phyloP scores from a whole-genome alignment of 2,797 vertebrate species.

The Macrochelys suwanniensis region DNA sequence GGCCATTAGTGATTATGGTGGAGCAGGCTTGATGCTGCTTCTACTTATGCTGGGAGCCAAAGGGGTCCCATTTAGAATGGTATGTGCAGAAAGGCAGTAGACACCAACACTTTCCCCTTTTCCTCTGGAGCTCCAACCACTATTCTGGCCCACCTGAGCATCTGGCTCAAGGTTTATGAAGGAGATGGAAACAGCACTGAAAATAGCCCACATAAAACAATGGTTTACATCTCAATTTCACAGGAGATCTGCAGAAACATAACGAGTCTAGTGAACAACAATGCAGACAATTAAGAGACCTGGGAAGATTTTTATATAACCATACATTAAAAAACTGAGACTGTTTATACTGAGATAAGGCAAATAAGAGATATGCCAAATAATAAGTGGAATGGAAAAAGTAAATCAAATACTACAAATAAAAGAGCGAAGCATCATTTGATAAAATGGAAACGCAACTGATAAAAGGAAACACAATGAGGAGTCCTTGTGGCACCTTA shows the following conservation, averaged over 20 bases:
- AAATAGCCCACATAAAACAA: background rate
- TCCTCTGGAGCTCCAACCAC: background rate
- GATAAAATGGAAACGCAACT: background rate
- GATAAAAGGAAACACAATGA: background rate
- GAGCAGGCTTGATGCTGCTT: background rate
- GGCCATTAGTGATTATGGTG: background rate
- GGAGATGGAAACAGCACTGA: background rate
- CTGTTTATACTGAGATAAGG: background rate
- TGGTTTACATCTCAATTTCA: background rate
- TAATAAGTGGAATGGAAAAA: background rate
- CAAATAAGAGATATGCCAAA: background rate
- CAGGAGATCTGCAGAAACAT: background rate
- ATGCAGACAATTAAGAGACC: background rate
- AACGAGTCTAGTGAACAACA: background rate
- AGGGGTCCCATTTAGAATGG: background rate
- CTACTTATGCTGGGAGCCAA: background rate
- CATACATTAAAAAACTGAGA: background rate
- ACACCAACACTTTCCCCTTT: background rate
- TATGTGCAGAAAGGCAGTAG: background rate
- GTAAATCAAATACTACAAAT: too few species aligned
- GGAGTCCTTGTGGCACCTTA: too few species aligned
- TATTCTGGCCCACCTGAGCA: background rate
- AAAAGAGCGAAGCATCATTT: background rate
- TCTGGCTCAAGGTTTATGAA: background rate
- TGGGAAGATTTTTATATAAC: background rate